A percentile compares a stretch with the other conserved stretches of the same genome.
Conservation (phyloP, 2,113 vertebrate species). For the Neodontobutis hainanensis region DNA sequence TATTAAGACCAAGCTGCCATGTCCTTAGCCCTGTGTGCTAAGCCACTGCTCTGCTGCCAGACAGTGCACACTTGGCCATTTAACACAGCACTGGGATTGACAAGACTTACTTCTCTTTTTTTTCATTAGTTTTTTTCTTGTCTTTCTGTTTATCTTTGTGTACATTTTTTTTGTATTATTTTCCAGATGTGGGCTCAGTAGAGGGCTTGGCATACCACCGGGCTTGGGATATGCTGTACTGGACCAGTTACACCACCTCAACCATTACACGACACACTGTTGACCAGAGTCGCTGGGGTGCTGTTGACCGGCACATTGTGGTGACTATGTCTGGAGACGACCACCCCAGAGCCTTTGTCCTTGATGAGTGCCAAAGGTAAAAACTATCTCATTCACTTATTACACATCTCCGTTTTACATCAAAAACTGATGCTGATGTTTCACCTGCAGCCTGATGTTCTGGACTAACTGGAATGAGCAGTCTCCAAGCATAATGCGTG, state of each 20-base stretch:
- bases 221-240: slow-evolving; percentile 93
- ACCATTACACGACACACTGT: slow-evolving; percentile 95
- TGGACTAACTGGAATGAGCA: slow-evolving; percentile 99
- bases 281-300: slow-evolving; percentile 87
- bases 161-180: background rate
- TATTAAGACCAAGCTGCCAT: slow-evolving; percentile 60
- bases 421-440: background rate
- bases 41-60: slow-evolving; percentile 47
- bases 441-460: slow-evolving; percentile 79
- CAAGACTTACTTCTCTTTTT: slow-evolving; percentile 17
- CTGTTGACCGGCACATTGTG: slow-evolving; percentile 90
- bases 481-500: slow-evolving; percentile 96
- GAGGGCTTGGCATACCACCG: slow-evolving; percentile 96
- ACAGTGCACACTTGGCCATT: slow-evolving; percentile 46
- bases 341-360: slow-evolving; percentile 92
- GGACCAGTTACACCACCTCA: slow-evolving; percentile 97
- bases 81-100: slow-evolving; percentile 40
- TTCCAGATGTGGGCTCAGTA: slow-evolving; percentile 92
- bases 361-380: slow-evolving; percentile 96
- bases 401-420: background rate
- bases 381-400: slow-evolving; percentile 22
- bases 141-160: background rate
- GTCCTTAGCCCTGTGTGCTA: slow-evolving; percentile 36
- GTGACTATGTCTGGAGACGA: slow-evolving; percentile 97
- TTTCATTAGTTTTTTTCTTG: background rate